Conservation (phyloP, 2,113 vertebrate species). For the Rhynchomys soricoides region DNA sequence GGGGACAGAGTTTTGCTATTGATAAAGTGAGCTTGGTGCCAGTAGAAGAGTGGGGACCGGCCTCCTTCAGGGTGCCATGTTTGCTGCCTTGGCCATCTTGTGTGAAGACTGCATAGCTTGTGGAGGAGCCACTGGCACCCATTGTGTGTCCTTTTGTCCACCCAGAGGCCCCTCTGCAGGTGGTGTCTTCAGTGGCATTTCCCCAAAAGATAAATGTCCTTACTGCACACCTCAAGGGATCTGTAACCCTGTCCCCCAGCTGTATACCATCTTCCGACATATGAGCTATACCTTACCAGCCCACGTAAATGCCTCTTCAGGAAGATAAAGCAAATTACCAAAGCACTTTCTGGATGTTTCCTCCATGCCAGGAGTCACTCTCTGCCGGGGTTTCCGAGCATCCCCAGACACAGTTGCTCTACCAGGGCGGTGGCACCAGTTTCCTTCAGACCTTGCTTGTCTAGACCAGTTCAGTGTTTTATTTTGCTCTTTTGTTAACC, state of each 20-base stretch:
- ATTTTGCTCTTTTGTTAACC: neutral
- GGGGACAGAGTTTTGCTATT: neutral
- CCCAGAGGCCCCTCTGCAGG: neutral
- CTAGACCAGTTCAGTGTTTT: too few species aligned
- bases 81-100: neutral
- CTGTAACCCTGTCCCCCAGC: neutral
- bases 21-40: neutral
- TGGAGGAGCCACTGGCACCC: rapidly evolving
- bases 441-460: rapidly evolving
- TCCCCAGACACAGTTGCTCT: rapidly evolving
- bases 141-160: too few species aligned
- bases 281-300: neutral
- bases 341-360: neutral
- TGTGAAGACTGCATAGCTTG: neutral
- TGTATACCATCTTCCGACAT: neutral
- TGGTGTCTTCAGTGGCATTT: neutral
- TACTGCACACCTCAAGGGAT: neutral
- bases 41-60: too few species aligned
- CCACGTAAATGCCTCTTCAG: neutral
- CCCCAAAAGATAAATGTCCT: neutral
- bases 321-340: neutral
- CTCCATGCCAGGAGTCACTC: neutral
- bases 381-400: rapidly evolving
- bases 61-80: neutral
- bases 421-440: rapidly evolving